Percentiles rank a stretch among this genome's conserved stretches.
Conservation (phyloP, 2,113 vertebrate species). For the Serilophus lunatus region DNA sequence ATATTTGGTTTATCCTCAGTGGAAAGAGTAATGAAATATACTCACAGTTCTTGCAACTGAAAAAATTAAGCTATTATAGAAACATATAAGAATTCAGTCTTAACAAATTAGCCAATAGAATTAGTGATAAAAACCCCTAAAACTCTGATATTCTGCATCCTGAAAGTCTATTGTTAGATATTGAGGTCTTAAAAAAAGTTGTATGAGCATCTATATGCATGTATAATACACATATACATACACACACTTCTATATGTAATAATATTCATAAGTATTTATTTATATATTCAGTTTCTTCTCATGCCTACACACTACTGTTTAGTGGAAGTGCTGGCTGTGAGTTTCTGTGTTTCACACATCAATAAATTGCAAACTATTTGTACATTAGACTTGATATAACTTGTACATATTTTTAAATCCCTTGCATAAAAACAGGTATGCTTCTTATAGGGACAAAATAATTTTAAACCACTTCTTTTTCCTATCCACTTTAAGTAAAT, state of each 20-base stretch:
- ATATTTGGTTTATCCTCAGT: not conserved
- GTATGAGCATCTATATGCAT: too few relatives aligned
- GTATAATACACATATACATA: too few relatives aligned
- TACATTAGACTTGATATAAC: not conserved
- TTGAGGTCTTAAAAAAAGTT: too few relatives aligned
- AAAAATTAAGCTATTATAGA: not conserved
- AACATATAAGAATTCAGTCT: not conserved
- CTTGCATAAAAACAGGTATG: not conserved
- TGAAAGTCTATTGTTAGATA: too few relatives aligned
- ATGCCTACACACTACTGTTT: not conserved
- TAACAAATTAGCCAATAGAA: too few relatives aligned
- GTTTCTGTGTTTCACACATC: not conserved
- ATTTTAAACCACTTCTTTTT: not conserved
- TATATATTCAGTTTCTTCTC: not conserved
- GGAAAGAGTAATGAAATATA: not conserved
- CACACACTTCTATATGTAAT: too few relatives aligned
- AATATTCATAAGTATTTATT: too few relatives aligned
- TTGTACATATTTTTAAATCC: not conserved
- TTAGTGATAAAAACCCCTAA: too few relatives aligned
- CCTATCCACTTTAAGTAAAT: not conserved
- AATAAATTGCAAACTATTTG: not conserved
- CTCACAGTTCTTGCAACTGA: not conserved
- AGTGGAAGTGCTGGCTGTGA: not conserved
- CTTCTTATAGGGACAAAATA: not conserved
- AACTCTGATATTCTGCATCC: too few relatives aligned